Percentiles rank a stretch among this genome's conserved stretches.
Evolutionary conservation across 2,113 vertebrate genomes (phyloP).

Genomic region (Connochaetes taurinus): DNA sequence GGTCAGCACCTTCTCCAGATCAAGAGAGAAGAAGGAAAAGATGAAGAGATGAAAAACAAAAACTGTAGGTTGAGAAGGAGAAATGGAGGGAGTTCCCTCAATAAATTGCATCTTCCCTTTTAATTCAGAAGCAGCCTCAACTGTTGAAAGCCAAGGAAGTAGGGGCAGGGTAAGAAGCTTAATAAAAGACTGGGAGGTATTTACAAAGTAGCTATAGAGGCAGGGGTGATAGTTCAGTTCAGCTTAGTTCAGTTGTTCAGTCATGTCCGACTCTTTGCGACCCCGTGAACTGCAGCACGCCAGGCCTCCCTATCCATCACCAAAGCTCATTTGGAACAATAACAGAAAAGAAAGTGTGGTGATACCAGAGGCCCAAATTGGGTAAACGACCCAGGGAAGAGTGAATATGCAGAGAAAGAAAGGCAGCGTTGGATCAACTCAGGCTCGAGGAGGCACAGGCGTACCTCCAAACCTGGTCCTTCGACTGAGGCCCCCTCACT

Average conservation of each 20-base stretch:
- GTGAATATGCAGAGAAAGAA: background rate
- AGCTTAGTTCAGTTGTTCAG: too few relatives aligned
- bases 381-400: background rate
- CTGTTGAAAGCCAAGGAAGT: background rate
- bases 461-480: background rate
- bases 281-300: too few relatives aligned
- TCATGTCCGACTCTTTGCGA: too few relatives aligned
- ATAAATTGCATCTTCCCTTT: background rate
- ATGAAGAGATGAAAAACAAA: background rate
- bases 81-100: background rate
- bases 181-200: background rate
- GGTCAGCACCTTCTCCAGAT: background rate
- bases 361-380: background rate
- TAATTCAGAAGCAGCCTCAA: background rate
- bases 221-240: background rate
- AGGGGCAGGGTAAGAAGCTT: background rate
- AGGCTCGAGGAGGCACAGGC: accelerated
- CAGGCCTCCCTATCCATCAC: too few relatives aligned
- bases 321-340: background rate
- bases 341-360: background rate
- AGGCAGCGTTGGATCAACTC: background rate
- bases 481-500: background rate
- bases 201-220: background rate
- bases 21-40: background rate
- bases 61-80: too few relatives aligned